Conservation (phyloP, 2,113 vertebrate genomes). For the Stictonetta naevosa region DNA sequence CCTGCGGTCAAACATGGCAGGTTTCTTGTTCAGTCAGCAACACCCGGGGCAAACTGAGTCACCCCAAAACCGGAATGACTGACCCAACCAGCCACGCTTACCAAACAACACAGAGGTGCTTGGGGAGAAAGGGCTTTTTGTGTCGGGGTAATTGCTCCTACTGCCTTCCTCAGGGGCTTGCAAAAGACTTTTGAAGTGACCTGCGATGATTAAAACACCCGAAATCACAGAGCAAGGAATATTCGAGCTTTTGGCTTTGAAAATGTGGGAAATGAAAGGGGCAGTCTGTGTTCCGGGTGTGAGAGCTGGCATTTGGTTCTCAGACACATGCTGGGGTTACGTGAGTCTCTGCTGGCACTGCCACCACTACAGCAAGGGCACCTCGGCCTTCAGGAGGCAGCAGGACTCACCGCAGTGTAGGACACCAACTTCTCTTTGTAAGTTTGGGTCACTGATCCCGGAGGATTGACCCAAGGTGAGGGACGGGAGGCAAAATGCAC, state of each 20-base stretch:
- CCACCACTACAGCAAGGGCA: background rate
- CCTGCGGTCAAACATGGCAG: background rate
- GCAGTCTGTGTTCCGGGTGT: background rate
- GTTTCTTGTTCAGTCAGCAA: background rate
- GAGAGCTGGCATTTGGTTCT: background rate
- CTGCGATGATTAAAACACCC: background rate
- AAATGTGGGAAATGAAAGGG: background rate
- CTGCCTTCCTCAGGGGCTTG: constrained; percentile 7
- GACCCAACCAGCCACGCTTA: background rate
- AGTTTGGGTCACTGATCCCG: background rate
- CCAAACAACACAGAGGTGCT: background rate
- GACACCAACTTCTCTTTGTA: background rate
- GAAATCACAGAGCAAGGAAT: background rate
- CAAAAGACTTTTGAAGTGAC: background rate
- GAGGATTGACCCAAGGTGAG: background rate
- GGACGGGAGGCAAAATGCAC: background rate
- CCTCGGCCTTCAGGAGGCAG: background rate
- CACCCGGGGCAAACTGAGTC: background rate
- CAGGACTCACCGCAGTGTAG: background rate
- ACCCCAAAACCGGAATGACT: constrained; percentile 37
- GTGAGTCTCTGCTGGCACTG: background rate
- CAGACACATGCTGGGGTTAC: background rate
- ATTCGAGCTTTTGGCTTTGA: background rate
- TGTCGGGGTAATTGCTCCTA: background rate
- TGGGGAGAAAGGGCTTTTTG: background rate